Percentiles rank a stretch among this genome's conserved stretches.
Conservation (phyloP, 2,888 invertebrate species). For the Crocallis elinguaria region DNA sequence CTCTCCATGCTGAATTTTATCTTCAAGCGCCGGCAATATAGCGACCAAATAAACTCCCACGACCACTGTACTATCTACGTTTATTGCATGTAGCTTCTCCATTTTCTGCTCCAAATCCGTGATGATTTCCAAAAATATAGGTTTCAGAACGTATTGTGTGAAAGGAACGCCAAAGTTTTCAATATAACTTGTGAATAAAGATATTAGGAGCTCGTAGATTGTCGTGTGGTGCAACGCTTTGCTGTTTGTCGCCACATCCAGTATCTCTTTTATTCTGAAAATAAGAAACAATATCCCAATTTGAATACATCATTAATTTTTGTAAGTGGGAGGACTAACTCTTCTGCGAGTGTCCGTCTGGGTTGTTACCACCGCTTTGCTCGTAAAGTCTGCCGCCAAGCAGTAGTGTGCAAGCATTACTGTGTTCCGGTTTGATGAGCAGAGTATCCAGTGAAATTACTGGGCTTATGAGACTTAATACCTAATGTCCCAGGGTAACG, state of each 20-base stretch:
- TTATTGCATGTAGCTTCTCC: slow-evolving; percentile 81
- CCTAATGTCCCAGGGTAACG: too few relatives aligned
- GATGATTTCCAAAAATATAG: slow-evolving; percentile 84
- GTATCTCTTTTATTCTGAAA: slow-evolving; percentile 75
- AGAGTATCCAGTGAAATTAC: too few relatives aligned
- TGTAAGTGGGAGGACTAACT: too few relatives aligned
- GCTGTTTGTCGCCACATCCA: slow-evolving; percentile 61
- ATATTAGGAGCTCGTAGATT: slow-evolving; percentile 68
- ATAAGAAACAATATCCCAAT: too few relatives aligned
- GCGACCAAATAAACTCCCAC: slow-evolving; percentile 87
- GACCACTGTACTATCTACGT: slow-evolving; percentile 81
- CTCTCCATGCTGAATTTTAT: slow-evolving; percentile 77
- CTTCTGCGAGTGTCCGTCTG: too few relatives aligned
- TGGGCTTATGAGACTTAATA: too few relatives aligned
- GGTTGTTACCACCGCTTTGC: too few relatives aligned
- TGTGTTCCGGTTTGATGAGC: too few relatives aligned
- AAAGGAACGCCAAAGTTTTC: slow-evolving; percentile 88
- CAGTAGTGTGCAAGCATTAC: too few relatives aligned
- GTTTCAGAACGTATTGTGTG: slow-evolving; percentile 82
- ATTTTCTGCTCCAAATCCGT: slow-evolving; percentile 86
- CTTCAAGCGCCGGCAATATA: slow-evolving; percentile 79
- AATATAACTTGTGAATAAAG: slow-evolving; percentile 75
- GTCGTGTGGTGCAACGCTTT: slow-evolving; percentile 65
- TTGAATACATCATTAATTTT: too few relatives aligned
- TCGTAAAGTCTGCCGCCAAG: too few relatives aligned